Base-by-base conservation (phyloP, 2,113 vertebrate species). In the Deroptyus accipitrinus region DNA sequence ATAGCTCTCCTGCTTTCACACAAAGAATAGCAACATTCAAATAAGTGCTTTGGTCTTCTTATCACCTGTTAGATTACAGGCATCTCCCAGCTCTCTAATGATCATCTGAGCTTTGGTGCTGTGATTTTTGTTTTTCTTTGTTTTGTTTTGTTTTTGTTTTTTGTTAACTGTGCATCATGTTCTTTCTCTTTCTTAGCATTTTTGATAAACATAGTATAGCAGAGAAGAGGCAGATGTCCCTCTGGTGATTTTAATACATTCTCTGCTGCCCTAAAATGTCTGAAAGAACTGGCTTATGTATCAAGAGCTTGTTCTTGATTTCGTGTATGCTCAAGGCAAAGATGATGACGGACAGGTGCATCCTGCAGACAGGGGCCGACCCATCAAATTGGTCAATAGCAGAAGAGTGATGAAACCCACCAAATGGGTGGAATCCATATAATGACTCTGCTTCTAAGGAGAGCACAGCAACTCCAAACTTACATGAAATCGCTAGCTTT, bases 21-120 rank as follows among this genome's bases (percentile, higher is more conserved):
- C 41, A 76, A 89, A 94, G 95, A 90, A 83, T 86, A 96, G 84
- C 68, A 96, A 94, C 83, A 66, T 70, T 95, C 82, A 86, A 92
- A 88, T 35, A 86, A 95, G 55, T 0, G 20, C 90, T 94, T 95
- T 96, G 35, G 83, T 88, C 51, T 95, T 91, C 25, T 48, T 85
- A 94, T 95, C 86, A 86, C 92, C 95, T 92, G 88, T 93, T 94
- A 86, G 92, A 95, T 96, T 96, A 93, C 82, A 96, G 94, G 70
- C 82, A 92, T 89, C 55, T 94, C 80, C 90, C 59, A 62, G 79
- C 80, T 64, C 75, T 83, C 91, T 88, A 80, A 82, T 83, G 93
- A 94, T 89, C 89, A 66, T 86, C 88, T 51, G 63, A 63, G 64
- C 82, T 72, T 52, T 74, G 74, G 92, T 73, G 63, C 52, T 82